Conservation (phyloP, 1,140 invertebrate genomes). For the Papilio dardanus region DNA sequence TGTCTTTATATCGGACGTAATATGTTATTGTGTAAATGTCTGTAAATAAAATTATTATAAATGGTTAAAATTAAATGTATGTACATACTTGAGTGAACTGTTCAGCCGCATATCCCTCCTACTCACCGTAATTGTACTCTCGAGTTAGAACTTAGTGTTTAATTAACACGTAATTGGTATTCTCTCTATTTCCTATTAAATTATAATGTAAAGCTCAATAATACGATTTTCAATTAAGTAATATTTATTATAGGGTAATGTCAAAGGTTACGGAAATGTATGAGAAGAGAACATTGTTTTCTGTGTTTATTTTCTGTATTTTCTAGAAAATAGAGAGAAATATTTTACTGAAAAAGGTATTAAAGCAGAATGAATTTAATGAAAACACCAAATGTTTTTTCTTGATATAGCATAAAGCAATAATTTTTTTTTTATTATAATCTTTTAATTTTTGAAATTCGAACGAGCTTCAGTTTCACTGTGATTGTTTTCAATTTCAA, state of each 20-base stretch:
- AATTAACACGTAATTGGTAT: constrained; percentile 43
- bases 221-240: background rate
- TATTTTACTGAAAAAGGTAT: background rate
- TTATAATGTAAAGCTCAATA: background rate
- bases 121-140: constrained; percentile 56
- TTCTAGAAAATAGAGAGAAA: constrained; percentile 8
- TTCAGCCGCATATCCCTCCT: constrained; percentile 77
- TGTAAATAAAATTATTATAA: constrained; percentile 58
- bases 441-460: background rate
- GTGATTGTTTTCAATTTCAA: background rate
- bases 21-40: constrained; percentile 56
- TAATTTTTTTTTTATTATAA: background rate
- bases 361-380: constrained; percentile 3
- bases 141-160: constrained; percentile 44
- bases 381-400: background rate
- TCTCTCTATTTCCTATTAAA: constrained; percentile 37
- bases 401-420: background rate
- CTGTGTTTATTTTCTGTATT: background rate
- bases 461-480: background rate
- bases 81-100: constrained; percentile 56
- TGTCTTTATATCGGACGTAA: constrained; percentile 44
- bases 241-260: background rate
- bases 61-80: constrained; percentile 52
- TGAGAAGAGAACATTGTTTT: background rate
- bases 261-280: background rate